These are phyloP conservation scores for Trogon melanurus DNA, from an alignment of 2,113 vertebrate species.

Conservation along the genomic window DNA sequence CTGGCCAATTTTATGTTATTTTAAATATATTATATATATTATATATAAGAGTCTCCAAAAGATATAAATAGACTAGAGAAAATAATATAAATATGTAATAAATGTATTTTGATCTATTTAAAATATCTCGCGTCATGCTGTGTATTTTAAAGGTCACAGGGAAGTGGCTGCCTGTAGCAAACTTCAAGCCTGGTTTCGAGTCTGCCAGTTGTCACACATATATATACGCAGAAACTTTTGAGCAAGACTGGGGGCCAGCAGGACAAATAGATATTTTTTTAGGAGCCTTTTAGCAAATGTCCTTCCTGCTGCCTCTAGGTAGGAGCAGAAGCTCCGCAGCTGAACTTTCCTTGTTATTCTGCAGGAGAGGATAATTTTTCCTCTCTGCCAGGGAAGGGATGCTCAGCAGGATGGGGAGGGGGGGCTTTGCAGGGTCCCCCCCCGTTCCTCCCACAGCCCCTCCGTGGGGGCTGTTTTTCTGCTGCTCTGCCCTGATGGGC, in stretches of 20 bases:
- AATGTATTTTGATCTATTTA: slow-evolving; percentile 80
- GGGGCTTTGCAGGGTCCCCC: background rate
- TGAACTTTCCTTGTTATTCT: background rate
- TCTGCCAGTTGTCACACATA: background rate
- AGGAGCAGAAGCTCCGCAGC: background rate
- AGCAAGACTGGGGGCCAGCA: background rate
- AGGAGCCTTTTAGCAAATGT: background rate
- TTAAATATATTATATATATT: slow-evolving; percentile 76
- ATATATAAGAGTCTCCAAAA: slow-evolving; percentile 71
- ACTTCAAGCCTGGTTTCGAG: background rate
- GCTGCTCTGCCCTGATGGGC: background rate
- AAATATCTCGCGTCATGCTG: slow-evolving; percentile 44
- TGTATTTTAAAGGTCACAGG: slow-evolving; percentile 46
- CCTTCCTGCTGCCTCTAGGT: background rate
- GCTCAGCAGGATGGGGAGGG: fast-evolving
- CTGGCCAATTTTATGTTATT: slow-evolving; percentile 77
- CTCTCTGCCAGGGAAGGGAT: background rate
- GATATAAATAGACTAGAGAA: slow-evolving; percentile 72
- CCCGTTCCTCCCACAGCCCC: background rate
- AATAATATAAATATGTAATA: slow-evolving; percentile 75
- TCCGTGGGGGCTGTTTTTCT: background rate
- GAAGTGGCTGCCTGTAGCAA: background rate
- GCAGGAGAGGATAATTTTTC: background rate
- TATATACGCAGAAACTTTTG: background rate
- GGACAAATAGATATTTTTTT: background rate